Evolutionary conservation across 2,888 invertebrate species (phyloP).

Genomic region (Crocallis elinguaria): DNA sequence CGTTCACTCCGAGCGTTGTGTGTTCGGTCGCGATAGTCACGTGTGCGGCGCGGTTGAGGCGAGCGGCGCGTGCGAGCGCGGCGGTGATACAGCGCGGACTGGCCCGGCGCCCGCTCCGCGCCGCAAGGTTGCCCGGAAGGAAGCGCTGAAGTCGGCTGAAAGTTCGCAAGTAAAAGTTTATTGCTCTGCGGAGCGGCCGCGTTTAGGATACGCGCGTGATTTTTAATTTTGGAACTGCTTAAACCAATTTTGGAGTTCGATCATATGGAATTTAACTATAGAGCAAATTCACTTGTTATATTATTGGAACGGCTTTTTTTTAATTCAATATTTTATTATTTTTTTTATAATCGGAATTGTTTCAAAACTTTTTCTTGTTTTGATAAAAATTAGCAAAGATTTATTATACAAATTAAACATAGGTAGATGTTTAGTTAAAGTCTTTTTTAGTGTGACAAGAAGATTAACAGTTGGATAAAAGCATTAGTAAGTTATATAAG

Average conservation of each 20-base stretch:
- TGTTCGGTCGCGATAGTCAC: conserved; percentile 40
- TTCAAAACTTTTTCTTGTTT: too few relatives aligned
- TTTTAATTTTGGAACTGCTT: conserved; percentile 4
- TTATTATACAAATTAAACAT: too few relatives aligned
- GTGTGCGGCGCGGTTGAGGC: conserved; percentile 43
- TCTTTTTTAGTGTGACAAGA: too few relatives aligned
- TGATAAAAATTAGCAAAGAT: too few relatives aligned
- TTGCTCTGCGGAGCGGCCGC: conserved; percentile 36
- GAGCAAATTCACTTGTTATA: too few relatives aligned
- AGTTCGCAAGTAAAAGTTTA: conserved; percentile 74
- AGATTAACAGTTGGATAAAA: too few relatives aligned
- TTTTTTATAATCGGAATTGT: not conserved
- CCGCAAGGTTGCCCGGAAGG: conserved; percentile 79
- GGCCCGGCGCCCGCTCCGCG: conserved; percentile 57
- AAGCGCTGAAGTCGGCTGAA: conserved; percentile 73
- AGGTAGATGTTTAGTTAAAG: too few relatives aligned
- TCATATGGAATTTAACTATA: too few relatives aligned
- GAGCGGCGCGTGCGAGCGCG: conserved; percentile 63
- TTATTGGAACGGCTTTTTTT: not conserved
- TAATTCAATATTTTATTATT: not conserved
- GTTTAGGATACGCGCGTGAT: conserved; percentile 5
- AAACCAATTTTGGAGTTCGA: not conserved
- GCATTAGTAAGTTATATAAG: too few relatives aligned
- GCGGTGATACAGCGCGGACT: conserved; percentile 71
- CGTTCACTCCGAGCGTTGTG: conserved; percentile 36